Base-by-base conservation (phyloP, 2,113 vertebrate genomes). In the Rhodinocichla rosea region DNA sequence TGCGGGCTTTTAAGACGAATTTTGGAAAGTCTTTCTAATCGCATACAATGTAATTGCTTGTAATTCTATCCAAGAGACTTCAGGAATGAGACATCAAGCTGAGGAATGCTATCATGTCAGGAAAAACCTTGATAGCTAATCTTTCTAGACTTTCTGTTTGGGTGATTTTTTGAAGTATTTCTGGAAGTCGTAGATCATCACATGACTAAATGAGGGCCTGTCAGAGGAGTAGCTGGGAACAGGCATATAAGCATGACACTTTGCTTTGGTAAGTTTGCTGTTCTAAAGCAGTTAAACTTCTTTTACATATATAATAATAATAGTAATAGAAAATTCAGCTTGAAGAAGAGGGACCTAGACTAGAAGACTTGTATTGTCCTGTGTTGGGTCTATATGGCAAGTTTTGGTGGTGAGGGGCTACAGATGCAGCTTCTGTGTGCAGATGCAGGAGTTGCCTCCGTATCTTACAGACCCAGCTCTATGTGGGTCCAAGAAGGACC, bases 341-440 rank as follows among this genome's bases (percentile, higher is more conserved):
- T 89, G 35, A 74, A 62, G 35, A 74, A 62, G 18, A 53, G 16
- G 2, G 21, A 6, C 5, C 15, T 83, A 20, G 11, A 52, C 33
- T 71, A 45, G 35, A 63, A 68, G 37, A 47, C 3, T 33, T n/a
- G 2, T 22, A 4, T 53, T 67, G 26, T 59, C 39, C 13, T 65
- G 4, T 80, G 4, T 18, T 44, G 4, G 7, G 9, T 70, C 76
- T 79, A 0, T 2, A 0, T 57, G 32, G n/a, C 32, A 79, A n/a
- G 14, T 62, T 70, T 70, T 73, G 18, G 28, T 42, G 22, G 7
- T 0, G 1, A 2, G 3, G 1, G 9, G 4, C 18, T 69, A 12
- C 13, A 23, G 13, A 12, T 26, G 17, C 27, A 11, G 13, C 40
- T 69, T 65, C 17, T 70, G 6, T 75, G 65, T 49, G 32, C 28